Evolutionary conservation across 2,113 vertebrate species (phyloP).

Genomic region (Seriola aureovittata): DNA sequence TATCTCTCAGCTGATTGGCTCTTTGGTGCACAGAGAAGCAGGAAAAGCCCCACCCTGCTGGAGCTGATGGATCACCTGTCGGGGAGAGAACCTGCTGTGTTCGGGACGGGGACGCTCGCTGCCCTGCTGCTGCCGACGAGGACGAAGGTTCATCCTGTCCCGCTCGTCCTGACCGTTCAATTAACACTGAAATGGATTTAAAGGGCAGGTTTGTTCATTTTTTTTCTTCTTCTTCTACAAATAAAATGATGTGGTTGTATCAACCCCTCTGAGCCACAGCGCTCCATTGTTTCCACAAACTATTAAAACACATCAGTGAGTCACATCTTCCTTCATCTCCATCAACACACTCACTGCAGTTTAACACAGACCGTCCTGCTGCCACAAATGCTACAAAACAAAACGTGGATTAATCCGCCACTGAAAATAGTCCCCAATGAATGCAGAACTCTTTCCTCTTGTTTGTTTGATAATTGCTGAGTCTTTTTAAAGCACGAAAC

Average conservation of each 20-base stretch:
- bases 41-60: conserved; percentile 13
- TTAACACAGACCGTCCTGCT: no score
- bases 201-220: background rate
- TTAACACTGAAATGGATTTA: background rate
- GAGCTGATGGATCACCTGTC: conserved; percentile 70
- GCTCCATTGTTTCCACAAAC: background rate
- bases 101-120: conserved; percentile 7
- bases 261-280: background rate
- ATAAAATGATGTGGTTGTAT: no score
- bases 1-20: conserved; percentile 48
- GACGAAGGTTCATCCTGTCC: conserved; percentile 16
- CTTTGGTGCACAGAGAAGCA: background rate
- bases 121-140: background rate
- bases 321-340: background rate
- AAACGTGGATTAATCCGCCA: no score
- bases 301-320: no score
- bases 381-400: no score
- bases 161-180: background rate
- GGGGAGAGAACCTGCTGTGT: conserved; percentile 23
- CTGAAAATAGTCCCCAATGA: no score
- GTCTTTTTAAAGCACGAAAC: no score
- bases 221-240: background rate
- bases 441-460: no score
- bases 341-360: background rate
- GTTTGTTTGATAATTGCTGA: no score